phyloP scores from a whole-genome alignment of 2,113 vertebrate species.

The Amblyopsis rosae region DNA sequence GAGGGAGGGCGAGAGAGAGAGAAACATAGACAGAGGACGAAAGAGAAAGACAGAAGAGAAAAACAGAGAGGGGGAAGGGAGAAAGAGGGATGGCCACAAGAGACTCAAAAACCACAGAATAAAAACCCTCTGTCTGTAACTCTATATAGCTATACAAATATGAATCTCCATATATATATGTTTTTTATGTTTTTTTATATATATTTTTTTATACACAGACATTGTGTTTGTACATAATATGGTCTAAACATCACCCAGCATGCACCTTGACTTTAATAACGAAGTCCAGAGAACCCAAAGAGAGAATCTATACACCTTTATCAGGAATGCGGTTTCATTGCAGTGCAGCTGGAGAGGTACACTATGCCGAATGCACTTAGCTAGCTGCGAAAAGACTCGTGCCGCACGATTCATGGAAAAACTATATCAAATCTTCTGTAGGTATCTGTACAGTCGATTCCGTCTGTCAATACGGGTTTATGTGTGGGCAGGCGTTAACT shows the following conservation, averaged over 20 bases:
- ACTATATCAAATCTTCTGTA: slow-evolving; percentile 32
- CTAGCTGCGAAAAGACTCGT: slow-evolving; percentile 7
- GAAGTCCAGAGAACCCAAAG: slow-evolving; percentile 64
- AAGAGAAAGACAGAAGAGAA: slow-evolving; percentile 73
- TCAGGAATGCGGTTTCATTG: slow-evolving; percentile 66
- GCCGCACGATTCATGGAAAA: slow-evolving; percentile 58
- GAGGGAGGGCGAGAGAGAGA: slow-evolving; percentile 64
- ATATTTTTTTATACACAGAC: slow-evolving; percentile 14
- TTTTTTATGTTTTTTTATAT: slow-evolving; percentile 17
- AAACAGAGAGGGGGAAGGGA: slow-evolving; percentile 74
- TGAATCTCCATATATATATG: slow-evolving; percentile 62
- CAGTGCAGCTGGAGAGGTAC: slow-evolving; percentile 57
- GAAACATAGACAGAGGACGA: slow-evolving; percentile 74
- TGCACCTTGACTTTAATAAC: slow-evolving; percentile 69
- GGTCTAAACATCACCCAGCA: slow-evolving; percentile 49
- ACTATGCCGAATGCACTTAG: slow-evolving; percentile 20
- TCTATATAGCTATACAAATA: slow-evolving; percentile 77
- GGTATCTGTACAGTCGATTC: slow-evolving; percentile 12
- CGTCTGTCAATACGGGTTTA: not conserved
- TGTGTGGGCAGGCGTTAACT: slow-evolving; percentile 12
- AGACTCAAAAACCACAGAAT: slow-evolving; percentile 80
- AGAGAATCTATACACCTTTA: slow-evolving; percentile 59
- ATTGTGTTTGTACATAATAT: slow-evolving; percentile 43
- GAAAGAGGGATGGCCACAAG: slow-evolving; percentile 75
- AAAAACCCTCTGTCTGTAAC: slow-evolving; percentile 71